Evolutionary conservation across 2,113 vertebrate species (phyloP).

Genomic region (Pipra filicauda): DNA sequence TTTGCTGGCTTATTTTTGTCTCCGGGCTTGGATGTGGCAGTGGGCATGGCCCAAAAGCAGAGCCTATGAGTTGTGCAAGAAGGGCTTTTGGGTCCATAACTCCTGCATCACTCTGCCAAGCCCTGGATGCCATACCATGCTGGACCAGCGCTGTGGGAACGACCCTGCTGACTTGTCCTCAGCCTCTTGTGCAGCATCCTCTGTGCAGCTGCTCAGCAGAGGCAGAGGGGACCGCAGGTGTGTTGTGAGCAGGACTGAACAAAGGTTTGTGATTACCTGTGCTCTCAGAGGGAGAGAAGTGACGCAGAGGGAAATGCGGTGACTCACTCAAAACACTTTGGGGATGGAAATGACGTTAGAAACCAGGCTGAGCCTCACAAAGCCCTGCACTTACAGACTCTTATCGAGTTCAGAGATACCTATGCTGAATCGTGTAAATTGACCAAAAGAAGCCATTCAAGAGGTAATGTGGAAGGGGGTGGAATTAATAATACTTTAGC

Average conservation of each 20-base stretch:
- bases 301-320: background rate
- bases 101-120: background rate
- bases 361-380: background rate
- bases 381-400: background rate
- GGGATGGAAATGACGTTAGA: background rate
- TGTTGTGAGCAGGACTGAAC: background rate
- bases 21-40: background rate
- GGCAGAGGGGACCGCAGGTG: background rate
- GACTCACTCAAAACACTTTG: background rate
- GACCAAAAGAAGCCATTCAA: background rate
- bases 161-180: background rate
- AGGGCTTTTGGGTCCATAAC: accelerated
- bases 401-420: background rate
- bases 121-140: background rate
- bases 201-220: background rate
- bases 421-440: background rate
- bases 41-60: background rate
- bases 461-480: background rate
- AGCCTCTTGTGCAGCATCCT: background rate
- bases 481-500: background rate
- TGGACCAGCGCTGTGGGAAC: background rate
- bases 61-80: background rate
- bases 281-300: background rate
- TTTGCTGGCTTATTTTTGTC: background rate
- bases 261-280: background rate